Evolutionary conservation across 2,888 invertebrate genomes (phyloP), one percentile per base, ranked within the genome.

Genomic region (Metallyticus violacea): DNA sequence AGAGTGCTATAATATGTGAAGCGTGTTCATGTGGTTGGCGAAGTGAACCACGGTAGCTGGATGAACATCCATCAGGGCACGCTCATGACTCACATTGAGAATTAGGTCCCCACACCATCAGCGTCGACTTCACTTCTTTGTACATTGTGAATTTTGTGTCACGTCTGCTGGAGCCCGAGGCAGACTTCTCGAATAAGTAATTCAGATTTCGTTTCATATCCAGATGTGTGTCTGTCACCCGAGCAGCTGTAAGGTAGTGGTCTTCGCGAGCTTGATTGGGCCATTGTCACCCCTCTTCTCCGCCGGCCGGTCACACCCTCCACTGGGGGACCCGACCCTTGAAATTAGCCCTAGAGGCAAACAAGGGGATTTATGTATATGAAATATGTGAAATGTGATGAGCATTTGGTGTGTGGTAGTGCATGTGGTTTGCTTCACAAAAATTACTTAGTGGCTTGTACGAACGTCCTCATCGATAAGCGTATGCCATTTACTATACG

Each of bases 131-230:
- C 15, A 1, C 15, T 62, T 62, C 40, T 62, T 62, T 62, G 40
- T 62, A 62, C 40, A 62, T 9, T 62, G 40, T 15, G 40, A 62
- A 62, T 62, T 62, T 62, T 62, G 40, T 62, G 40, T 62, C 40
- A 62, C 40, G 40, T 62, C 40, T 62, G 40, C 7, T 15, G 25
- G 9, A 6, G 82, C 82, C 82, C 26, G 25, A 82, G 82, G 82
- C 62, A 25, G 26, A 76, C 62, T 76, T 22, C 26, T n/a, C 80
- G 85, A 80, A 80, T 85, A 85, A 86, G 81, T 81, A 82, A 86
- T 86, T 86, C 82, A 86, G 77, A 86, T 79, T 85, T 85, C 85
- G 81, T 86, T 82, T 83, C 83, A 86, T 77, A 30, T 82, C 86
- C 85, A 85, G 85, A 85, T 85, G 85, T 80, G 77, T 25, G 29